Conservation (phyloP, 2,113 vertebrate genomes). For the Microtus oregoni region DNA sequence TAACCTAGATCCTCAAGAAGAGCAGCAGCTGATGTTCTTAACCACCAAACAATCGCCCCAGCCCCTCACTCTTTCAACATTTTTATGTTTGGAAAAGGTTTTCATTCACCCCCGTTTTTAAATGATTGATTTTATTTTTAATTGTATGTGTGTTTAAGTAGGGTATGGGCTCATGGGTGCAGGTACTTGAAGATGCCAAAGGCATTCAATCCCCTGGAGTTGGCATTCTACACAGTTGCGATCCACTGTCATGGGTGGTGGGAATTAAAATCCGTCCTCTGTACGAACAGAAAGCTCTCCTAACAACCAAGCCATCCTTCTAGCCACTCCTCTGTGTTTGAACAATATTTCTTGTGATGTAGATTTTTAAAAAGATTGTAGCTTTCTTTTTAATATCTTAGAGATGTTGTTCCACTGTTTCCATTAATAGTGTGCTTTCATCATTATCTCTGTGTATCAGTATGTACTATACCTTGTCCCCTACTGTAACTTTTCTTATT, state of each 20-base stretch:
- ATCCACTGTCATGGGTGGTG: not conserved
- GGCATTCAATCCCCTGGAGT: not conserved
- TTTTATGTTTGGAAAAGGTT: not conserved
- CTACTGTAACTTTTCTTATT: not conserved
- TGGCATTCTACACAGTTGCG: not conserved
- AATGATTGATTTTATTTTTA: not conserved
- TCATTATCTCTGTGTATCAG: slow-evolving; percentile 2
- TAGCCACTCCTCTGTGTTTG: too few species aligned
- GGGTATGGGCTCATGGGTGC: not conserved
- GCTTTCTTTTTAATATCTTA: slow-evolving; percentile 47
- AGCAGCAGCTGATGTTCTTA: not conserved
- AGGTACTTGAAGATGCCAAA: not conserved
- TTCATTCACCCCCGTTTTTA: not conserved
- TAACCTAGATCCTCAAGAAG: not conserved
- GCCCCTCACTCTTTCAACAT: not conserved
- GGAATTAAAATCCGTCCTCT: not conserved
- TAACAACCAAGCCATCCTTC: not conserved
- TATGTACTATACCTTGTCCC: not conserved
- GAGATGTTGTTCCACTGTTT: not conserved
- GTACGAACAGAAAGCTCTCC: not conserved
- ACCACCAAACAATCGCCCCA: not conserved
- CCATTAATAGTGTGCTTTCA: slow-evolving; percentile 31
- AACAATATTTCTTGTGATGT: not conserved
- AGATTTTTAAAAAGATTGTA: not conserved
- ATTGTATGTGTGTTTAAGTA: not conserved